These are phyloP conservation scores for Capitulum mitella DNA, from an alignment of 2,888 invertebrate genomes.

Conservation along the genomic window DNA sequence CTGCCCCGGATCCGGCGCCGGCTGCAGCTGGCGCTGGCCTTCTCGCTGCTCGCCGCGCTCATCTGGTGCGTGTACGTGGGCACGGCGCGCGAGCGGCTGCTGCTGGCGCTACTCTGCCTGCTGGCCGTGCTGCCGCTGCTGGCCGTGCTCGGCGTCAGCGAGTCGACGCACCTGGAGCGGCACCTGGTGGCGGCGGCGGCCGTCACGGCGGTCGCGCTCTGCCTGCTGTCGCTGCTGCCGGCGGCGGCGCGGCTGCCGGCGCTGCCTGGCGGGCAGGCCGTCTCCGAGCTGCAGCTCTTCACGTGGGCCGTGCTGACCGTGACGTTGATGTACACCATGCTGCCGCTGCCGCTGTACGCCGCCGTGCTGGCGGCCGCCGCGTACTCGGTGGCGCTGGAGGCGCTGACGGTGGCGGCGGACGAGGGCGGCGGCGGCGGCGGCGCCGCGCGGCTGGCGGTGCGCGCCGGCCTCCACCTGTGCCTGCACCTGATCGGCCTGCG, in stretches of 20 bases:
- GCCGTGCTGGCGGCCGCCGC: constrained; percentile 68
- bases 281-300: constrained; percentile 9
- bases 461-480: constrained; percentile 81
- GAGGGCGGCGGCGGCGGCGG: constrained; percentile 43
- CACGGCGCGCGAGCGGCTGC: neutral
- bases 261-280: constrained; percentile 14
- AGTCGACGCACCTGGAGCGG: constrained; percentile 1
- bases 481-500: constrained; percentile 88
- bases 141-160: constrained; percentile 22
- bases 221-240: constrained; percentile 20
- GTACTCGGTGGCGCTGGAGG: constrained; percentile 81
- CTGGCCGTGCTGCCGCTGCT: constrained; percentile 25
- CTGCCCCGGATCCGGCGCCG: constrained; percentile 80
- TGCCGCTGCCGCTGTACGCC: constrained; percentile 82
- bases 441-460: constrained; percentile 70
- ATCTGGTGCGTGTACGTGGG: constrained; percentile 72
- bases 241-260: constrained; percentile 9
- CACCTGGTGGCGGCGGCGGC: constrained; percentile 17
- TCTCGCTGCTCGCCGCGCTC: constrained; percentile 74
- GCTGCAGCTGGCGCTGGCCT: constrained; percentile 76
- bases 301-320: constrained; percentile 44
- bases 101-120: constrained; percentile 26
- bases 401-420: constrained; percentile 40
- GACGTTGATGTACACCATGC: constrained; percentile 82
- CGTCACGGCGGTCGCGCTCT: neutral